Base-by-base conservation (phyloP, 1,140 invertebrate genomes). In the Anastatus disparis region DNA sequence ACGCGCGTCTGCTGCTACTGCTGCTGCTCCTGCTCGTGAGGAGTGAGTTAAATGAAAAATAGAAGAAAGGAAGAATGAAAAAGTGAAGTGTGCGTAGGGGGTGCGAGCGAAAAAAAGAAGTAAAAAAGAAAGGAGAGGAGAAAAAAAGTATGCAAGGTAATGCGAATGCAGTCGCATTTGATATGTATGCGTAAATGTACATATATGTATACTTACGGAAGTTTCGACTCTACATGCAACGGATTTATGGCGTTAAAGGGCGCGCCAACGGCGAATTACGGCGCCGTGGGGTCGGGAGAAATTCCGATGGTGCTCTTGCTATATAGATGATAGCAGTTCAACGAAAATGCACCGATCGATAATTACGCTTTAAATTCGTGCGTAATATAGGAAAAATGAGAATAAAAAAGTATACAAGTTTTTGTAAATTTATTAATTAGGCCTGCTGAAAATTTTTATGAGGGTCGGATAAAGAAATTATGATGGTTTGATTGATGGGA, bases 241-340 rank as follows among this genome's bases (percentile, higher is more conserved):
- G 50, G 50, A 53, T 53, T 53, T 53, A 53, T 53, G 50, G 20
- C 26, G 50, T 15, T 53, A 27, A 53, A 53, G 50, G 50, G 50
- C 12, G 50, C 50, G 50, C 24, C 50, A 24, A 12, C 15, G 50
- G 22, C 20, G 20, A 22, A 20, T 46, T 46, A 13, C 50, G 7
- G 50, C 22, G 20, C 50, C 8, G 24, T 3, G 7, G 50, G n/a
- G n/a, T n/a, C n/a, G n/a, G n/a, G n/a, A n/a, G n/a, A n/a, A n/a
- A n/a, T n/a, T n/a, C n/a, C n/a, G n/a, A n/a, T n/a, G n/a, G n/a
- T n/a, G n/a, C n/a, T n/a, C n/a, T n/a, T n/a, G n/a, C n/a, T n/a
- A n/a, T n/a, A n/a, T n/a, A n/a, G n/a, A n/a, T n/a, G n/a, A n/a
- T n/a, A n/a, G n/a, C n/a, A n/a, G n/a, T n/a, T n/a, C n/a, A n/a